Evolutionary conservation across 2,888 invertebrate genomes (phyloP).

Genomic region (Aelia acuminata): DNA sequence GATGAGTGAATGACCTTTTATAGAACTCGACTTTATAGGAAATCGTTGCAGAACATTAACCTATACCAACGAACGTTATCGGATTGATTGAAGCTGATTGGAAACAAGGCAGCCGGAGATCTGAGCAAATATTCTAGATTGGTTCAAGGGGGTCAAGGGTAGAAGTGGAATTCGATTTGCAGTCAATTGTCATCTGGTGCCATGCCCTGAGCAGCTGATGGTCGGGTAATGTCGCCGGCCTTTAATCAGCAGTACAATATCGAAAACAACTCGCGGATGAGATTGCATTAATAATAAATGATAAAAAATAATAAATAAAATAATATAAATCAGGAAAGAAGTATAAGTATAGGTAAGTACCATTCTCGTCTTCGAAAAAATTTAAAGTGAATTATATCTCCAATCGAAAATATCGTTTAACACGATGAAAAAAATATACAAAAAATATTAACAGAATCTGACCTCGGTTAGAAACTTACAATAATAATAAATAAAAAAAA

Average conservation of each 20-base stretch:
- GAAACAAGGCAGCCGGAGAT: background rate
- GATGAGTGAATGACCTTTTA: background rate
- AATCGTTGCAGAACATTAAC: background rate
- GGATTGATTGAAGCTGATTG: background rate
- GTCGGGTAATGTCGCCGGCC: background rate
- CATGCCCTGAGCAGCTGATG: background rate
- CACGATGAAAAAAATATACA: no score
- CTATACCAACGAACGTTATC: background rate
- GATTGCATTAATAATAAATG: no score
- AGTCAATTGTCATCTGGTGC: background rate
- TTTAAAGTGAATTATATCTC: no score
- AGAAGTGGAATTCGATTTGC: background rate
- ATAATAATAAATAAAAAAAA: no score
- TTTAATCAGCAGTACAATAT: background rate
- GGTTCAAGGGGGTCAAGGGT: background rate
- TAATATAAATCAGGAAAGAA: no score
- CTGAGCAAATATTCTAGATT: background rate
- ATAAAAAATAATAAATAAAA: no score
- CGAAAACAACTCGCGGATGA: background rate
- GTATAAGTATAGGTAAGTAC: no score
- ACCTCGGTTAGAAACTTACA: no score
- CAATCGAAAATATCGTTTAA: no score
- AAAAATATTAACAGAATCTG: no score
- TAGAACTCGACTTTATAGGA: background rate
- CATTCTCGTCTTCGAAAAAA: no score